These are phyloP conservation scores for Cinclus mexicanus DNA, from an alignment of 2,113 vertebrate genomes.

Conservation along the genomic window DNA sequence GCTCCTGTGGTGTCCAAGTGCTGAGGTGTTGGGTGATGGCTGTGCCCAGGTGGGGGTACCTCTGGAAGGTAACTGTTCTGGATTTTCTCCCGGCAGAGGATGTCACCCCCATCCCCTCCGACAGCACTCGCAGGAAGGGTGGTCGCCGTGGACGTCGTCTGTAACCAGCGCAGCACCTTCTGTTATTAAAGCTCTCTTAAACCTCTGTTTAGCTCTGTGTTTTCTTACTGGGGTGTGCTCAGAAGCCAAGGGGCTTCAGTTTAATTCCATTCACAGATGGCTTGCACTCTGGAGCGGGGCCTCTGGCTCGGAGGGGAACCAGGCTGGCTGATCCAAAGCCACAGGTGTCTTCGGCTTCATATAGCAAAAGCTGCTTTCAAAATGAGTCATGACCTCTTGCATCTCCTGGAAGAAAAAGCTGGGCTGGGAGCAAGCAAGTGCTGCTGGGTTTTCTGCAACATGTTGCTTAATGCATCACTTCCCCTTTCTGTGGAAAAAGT, in stretches of 20 bases:
- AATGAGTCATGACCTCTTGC: background rate
- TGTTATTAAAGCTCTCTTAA: conserved; percentile 83
- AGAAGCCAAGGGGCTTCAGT: background rate
- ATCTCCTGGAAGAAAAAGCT: background rate
- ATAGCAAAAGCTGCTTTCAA: background rate
- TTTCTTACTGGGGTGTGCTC: background rate
- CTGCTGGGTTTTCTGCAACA: background rate
- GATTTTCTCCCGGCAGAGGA: conserved; percentile 83
- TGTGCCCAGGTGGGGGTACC: background rate
- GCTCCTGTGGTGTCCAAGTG: background rate
- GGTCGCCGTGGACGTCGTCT: conserved; percentile 96
- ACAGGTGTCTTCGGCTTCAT: fast-evolving
- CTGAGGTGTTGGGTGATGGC: background rate
- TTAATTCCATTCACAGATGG: background rate
- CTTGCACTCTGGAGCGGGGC: background rate
- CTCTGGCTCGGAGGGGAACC: background rate
- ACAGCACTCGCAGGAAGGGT: conserved; percentile 98
- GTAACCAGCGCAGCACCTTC: conserved; percentile 74
- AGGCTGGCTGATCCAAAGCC: background rate
- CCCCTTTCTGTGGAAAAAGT: conserved; percentile 40
- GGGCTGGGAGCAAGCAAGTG: background rate
- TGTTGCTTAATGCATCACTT: conserved; percentile 4
- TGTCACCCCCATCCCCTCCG: conserved; percentile 96
- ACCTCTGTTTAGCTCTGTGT: background rate
- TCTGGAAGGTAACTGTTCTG: background rate